Base-by-base conservation (phyloP, 2,888 invertebrate species). In the Apodemia zela region DNA sequence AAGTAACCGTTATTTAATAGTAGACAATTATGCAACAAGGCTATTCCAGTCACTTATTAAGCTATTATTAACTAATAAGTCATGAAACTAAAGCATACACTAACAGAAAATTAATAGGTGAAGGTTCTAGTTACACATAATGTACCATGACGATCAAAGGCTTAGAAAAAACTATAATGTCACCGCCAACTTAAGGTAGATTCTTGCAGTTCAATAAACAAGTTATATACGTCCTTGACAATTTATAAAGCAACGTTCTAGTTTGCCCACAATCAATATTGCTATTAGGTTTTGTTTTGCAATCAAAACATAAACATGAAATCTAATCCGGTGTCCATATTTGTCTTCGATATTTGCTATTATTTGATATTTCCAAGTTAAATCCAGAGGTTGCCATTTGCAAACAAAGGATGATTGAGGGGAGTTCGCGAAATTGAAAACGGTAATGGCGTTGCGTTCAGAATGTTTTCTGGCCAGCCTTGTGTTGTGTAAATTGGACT, bases 351-450 rank as follows among this genome's bases (percentile, higher is more conserved):
- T 47, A 47, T 59, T 59, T 49, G 33, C 35, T 58, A 18, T 15
- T 69, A 64, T 71, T 67, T 67, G 18, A 59, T 45, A n/a, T n/a
- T 45, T 45, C n/a, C 45, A 45, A 45, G 35, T 79, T 79, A 86
- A 49, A 73, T 67, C 84, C 85, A 85, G 66, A 81, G 75, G 72
- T 75, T 71, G 15, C 74, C 71, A 51, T 74, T 77, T 18, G 82
- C 74, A 65, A 84, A 75, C 1, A 83, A 79, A 66, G 87, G 88
- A 68, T 86, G 88, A 35, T 78, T 72, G 38, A 86, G 71, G 8
- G 87, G 86, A 35, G 82, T 78, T 65, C 84, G 80, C 5, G 87
- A 86, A 17, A 82, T 72, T 8, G 84, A 81, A 18, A 81, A 76
- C 3, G 85, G 79, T 10, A 74, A 67, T 17, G 77, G 75, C 10